phyloP scores from a whole-genome alignment of 2,113 vertebrate species.

The Chroicocephalus ridibundus region DNA sequence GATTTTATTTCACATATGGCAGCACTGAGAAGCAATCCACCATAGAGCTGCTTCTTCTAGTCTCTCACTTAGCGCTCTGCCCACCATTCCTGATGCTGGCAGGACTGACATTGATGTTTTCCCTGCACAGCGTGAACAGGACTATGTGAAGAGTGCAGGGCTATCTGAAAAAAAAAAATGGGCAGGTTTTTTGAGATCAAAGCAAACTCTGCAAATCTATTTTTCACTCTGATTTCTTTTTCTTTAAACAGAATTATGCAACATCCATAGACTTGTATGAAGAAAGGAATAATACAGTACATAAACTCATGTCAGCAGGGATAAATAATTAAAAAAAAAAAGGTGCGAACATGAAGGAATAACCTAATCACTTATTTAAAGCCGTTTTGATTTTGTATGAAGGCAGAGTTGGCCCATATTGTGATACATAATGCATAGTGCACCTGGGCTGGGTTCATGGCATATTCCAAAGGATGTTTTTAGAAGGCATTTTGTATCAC shows the following conservation, averaged over 20 bases:
- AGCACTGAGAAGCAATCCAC: background rate
- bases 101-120: background rate
- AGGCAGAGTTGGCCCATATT: background rate
- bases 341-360: background rate
- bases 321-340: background rate
- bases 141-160: background rate
- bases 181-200: background rate
- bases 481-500: background rate
- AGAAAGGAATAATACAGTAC: background rate
- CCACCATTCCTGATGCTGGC: background rate
- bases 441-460: background rate
- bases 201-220: background rate
- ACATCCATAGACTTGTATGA: background rate
- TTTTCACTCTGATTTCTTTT: background rate
- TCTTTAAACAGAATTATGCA: background rate
- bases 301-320: background rate
- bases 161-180: background rate
- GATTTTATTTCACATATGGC: background rate
- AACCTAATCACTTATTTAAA: background rate
- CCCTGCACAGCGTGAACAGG: background rate
- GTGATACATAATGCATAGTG: background rate
- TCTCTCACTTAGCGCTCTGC: background rate
- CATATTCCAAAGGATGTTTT: background rate
- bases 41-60: background rate
- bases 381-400: background rate